phyloP scores from a whole-genome alignment of 1,140 invertebrate species.

The Physella acuta region DNA sequence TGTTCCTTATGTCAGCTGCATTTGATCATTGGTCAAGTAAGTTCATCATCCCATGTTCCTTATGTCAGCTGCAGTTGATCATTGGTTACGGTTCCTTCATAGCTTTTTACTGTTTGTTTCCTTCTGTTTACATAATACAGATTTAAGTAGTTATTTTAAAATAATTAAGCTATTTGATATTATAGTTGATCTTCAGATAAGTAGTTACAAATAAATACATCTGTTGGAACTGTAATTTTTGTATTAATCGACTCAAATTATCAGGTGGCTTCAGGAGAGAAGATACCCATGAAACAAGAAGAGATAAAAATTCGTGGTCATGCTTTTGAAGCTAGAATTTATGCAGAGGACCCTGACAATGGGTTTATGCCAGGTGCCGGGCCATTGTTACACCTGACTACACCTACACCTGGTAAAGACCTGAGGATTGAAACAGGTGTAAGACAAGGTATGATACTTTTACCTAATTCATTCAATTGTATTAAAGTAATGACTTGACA shows the following conservation, averaged over 20 bases:
- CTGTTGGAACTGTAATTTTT: conserved; percentile 1
- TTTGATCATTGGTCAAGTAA: no score
- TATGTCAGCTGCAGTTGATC: no score
- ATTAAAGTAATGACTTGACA: no score
- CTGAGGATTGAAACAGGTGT: conserved; percentile 61
- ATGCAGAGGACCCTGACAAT: conserved; percentile 85
- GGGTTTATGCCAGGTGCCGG: conserved; percentile 83
- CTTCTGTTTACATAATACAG: no score
- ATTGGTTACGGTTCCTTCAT: no score
- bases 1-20: no score
- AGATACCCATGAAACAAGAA: conserved; percentile 80
- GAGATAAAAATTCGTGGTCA: conserved; percentile 73
- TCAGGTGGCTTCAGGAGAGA: conserved; percentile 81
- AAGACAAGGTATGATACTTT: conserved; percentile 59
- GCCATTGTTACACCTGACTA: conserved; percentile 70
- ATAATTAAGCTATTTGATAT: no score
- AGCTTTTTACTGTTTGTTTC: no score
- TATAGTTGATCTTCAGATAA: not conserved
- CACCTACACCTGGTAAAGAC: conserved; percentile 42
- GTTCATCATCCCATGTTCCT: no score
- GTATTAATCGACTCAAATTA: not conserved
- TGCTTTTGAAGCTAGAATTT: conserved; percentile 91
- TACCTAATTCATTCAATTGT: no score
- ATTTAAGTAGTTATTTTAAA: not conserved
- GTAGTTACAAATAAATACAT: not conserved